These are phyloP conservation scores for Euura lappo DNA, from an alignment of 1,140 invertebrate species.

Conservation along the genomic window DNA sequence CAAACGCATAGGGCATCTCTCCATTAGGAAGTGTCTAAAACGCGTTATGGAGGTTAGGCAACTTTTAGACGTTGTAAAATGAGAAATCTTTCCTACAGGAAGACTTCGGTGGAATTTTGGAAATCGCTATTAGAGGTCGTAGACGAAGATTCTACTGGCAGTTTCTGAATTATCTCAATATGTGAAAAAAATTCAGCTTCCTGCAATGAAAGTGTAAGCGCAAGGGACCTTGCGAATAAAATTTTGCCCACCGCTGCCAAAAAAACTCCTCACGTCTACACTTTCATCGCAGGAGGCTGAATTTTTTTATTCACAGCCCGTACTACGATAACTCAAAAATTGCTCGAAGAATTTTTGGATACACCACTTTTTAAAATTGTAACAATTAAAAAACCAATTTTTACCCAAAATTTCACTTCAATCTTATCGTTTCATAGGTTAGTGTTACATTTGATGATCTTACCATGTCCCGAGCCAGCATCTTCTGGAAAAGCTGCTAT, in stretches of 20 bases:
- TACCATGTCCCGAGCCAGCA: not conserved
- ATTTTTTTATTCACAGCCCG: too few relatives aligned
- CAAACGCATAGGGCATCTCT: too few relatives aligned
- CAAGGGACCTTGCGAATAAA: too few relatives aligned
- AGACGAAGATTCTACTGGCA: not conserved
- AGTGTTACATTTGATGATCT: not conserved
- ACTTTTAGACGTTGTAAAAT: too few relatives aligned
- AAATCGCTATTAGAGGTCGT: not conserved
- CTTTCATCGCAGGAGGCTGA: too few relatives aligned
- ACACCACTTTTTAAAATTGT: not conserved
- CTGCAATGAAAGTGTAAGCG: too few relatives aligned
- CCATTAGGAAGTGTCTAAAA: too few relatives aligned
- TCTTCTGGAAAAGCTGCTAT: not conserved
- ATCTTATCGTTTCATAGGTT: not conserved
- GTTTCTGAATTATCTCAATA: not conserved
- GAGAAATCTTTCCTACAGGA: too few relatives aligned
- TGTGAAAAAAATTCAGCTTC: too few relatives aligned
- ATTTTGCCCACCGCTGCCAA: too few relatives aligned
- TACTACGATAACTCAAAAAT: not conserved
- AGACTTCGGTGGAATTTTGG: not conserved
- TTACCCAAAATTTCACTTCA: not conserved
- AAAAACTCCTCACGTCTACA: too few relatives aligned
- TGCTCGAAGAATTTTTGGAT: not conserved
- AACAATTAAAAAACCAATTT: not conserved
- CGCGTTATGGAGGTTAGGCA: too few relatives aligned